A percentile compares a stretch with the other conserved stretches of the same genome.
phyloP scores from a whole-genome alignment of 2,888 invertebrate species.

The Troides helena region DNA sequence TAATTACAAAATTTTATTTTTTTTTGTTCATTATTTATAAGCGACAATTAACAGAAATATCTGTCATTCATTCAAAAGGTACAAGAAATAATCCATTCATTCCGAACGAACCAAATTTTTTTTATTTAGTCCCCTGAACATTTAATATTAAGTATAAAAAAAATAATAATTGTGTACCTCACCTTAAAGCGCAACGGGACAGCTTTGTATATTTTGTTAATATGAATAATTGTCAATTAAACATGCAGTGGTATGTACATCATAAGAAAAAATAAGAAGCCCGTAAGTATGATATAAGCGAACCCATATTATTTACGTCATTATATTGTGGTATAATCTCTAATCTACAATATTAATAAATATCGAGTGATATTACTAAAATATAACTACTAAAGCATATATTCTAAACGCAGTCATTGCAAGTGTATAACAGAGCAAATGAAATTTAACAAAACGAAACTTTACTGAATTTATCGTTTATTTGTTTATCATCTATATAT shows the following conservation, averaged over 20 bases:
- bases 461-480: no score
- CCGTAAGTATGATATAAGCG: background rate
- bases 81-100: no score
- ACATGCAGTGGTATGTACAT: slow-evolving; percentile 11
- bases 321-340: background rate
- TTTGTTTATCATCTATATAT: no score
- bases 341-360: background rate
- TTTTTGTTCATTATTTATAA: no score
- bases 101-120: no score
- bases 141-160: no score
- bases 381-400: slow-evolving; percentile 22
- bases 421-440: slow-evolving; percentile 16
- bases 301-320: slow-evolving; percentile 11
- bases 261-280: background rate
- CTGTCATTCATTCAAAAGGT: no score
- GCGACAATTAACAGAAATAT: no score
- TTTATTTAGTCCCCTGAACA: no score
- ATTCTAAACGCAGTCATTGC: slow-evolving; percentile 13
- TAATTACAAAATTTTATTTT: no score
- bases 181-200: background rate
- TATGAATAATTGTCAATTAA: background rate
- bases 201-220: background rate
- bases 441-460: background rate
- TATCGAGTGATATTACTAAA: background rate
- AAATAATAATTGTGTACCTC: no score